phyloP scores from a whole-genome alignment of 2,113 vertebrate species.

The Pyrgilauda ruficollis region DNA sequence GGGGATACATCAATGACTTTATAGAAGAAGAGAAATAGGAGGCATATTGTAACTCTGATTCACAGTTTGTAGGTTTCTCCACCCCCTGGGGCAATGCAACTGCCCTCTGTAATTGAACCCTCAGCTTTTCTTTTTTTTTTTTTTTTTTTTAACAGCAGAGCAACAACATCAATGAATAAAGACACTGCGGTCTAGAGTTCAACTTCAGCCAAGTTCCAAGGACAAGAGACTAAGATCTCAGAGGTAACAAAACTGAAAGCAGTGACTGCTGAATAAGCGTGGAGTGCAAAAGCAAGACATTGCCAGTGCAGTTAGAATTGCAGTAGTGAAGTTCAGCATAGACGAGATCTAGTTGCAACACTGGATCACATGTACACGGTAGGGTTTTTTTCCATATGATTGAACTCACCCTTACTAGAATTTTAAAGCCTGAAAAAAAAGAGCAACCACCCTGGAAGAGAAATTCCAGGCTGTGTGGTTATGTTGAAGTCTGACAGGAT shows the following conservation, averaged over 20 bases:
- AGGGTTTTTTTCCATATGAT: background rate
- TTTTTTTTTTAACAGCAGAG: background rate
- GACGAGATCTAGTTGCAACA: background rate
- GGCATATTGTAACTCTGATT: slow-evolving; percentile 20
- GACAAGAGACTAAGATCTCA: background rate
- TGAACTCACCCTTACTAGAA: background rate
- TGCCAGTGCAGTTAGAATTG: background rate
- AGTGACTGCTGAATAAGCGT: background rate
- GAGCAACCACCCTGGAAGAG: background rate
- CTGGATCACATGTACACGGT: background rate
- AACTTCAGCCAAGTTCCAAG: background rate
- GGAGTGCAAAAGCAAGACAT: background rate
- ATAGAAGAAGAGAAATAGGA: background rate
- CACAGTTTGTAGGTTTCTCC: slow-evolving; percentile 19
- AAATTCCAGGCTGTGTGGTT: background rate
- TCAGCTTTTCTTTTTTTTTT: background rate
- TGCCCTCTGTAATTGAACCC: slow-evolving; percentile 45
- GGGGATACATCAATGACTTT: background rate
- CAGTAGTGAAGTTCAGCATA: background rate
- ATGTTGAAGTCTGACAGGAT: background rate
- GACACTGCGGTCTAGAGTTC: background rate
- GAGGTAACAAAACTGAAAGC: background rate
- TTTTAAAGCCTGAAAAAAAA: background rate
- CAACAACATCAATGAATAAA: background rate
- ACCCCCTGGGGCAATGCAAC: background rate